phyloP scores from a whole-genome alignment of 2,888 invertebrate species.

The Pyrgus malvae region DNA sequence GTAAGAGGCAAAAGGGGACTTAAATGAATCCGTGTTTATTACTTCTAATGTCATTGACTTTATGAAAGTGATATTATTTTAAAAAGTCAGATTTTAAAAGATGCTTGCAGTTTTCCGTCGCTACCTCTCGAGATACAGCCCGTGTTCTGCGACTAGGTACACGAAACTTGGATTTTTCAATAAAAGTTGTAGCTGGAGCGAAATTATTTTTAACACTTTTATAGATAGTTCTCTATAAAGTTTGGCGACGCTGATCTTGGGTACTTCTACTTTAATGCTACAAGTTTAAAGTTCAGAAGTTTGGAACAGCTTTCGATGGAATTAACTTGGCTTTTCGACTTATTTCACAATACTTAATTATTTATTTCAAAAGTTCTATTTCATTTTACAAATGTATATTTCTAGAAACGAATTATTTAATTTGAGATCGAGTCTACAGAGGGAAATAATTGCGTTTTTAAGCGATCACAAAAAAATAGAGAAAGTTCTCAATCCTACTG shows the following conservation, averaged over 20 bases:
- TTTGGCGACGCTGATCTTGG: conserved; percentile 5
- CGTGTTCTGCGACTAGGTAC: not conserved
- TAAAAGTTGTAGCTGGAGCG: not conserved
- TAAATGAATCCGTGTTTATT: no score
- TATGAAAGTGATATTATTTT: no score
- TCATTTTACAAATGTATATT: no score
- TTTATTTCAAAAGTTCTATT: not conserved
- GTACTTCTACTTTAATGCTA: conserved; percentile 10
- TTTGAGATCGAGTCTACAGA: no score
- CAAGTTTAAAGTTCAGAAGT: not conserved
- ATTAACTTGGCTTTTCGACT: not conserved
- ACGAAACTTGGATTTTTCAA: conserved; percentile 9
- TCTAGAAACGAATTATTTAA: no score
- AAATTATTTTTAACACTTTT: conserved; percentile 11
- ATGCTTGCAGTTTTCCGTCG: not conserved
- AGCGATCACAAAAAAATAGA: no score
- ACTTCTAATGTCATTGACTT: no score
- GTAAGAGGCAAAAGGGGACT: no score
- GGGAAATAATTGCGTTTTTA: no score
- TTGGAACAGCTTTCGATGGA: not conserved
- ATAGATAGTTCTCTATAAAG: conserved; percentile 14
- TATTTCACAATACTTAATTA: not conserved
- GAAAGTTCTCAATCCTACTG: no score
- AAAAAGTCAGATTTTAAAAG: not conserved
- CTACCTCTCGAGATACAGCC: not conserved